These are phyloP conservation scores for Sardinella longiceps DNA, from an alignment of 2,797 vertebrate genomes.

Conservation along the genomic window DNA sequence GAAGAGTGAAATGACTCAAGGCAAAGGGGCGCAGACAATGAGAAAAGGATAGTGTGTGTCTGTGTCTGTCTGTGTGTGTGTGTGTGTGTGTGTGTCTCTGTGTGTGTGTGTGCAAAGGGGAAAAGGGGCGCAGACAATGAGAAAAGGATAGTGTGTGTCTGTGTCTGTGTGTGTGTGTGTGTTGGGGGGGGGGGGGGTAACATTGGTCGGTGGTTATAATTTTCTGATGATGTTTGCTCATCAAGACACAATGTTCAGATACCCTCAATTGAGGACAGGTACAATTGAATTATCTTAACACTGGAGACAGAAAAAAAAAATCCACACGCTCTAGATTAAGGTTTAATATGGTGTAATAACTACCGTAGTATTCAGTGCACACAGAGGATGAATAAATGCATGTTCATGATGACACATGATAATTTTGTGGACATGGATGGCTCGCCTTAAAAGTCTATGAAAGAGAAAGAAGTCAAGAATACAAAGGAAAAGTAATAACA, in stretches of 20 bases:
- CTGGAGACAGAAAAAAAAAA: neutral
- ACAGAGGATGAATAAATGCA: neutral
- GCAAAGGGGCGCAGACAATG: neutral
- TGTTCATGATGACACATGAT: neutral
- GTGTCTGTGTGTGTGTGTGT: neutral
- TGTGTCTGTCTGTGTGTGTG: neutral
- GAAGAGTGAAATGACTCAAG: neutral
- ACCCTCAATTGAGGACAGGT: neutral
- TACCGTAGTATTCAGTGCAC: constrained; percentile 20
- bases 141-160: too few relatives aligned
- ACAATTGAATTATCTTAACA: constrained; percentile 1
- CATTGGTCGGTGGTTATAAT: neutral
- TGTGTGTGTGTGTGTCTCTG: too few relatives aligned
- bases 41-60: too few relatives aligned
- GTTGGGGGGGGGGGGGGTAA: neutral
- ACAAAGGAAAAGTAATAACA: neutral
- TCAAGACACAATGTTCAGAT: constrained; percentile 4
- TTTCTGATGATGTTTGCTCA: neutral
- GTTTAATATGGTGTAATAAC: constrained; percentile 18
- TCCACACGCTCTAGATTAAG: constrained; percentile 22
- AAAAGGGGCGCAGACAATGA: neutral
- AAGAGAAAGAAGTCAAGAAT: neutral
- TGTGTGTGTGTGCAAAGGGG: neutral
- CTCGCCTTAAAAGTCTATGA: neutral
- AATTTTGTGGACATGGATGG: neutral